Base-by-base conservation (phyloP, 2,113 vertebrate genomes). In the Zapornia atra region DNA sequence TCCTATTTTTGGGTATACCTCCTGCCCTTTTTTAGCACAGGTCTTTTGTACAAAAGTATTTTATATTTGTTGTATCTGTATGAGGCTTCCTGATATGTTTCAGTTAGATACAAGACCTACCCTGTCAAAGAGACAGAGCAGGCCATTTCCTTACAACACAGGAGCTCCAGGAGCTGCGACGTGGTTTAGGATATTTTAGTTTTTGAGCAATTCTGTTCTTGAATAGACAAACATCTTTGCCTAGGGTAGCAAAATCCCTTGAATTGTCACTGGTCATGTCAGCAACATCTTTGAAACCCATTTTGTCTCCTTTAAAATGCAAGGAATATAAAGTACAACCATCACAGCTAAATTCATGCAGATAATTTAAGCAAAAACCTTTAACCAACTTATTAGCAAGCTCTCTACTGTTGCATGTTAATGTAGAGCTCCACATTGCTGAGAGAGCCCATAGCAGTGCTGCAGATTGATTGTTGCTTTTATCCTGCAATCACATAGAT, bases 61-160 rank as follows among this genome's bases (percentile, higher is more conserved):
- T 92, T 71, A 11, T 75, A 2, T 60, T 73, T 9, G 76, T 92
- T 48, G 16, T 42, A 24, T 38, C 15, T 53, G 8, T 18, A 22
- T 28, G 72, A 44, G n/a, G 33, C 9, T 94, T 81, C 36, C 34
- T 71, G 31, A 26, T 59, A 10, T 13, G 31, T 61, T 46, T 82
- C 36, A 38, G 31, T 40, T 71, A 19, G 19, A 33, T 18, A 10
- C 1, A 75, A 4, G 61, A 15, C 34, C 29, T 48, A 2, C 9
- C 78, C 11, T 59, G 20, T 48, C 53, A 69, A n/a, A 59, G 38
- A 84, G 44, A 36, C 24, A 24, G 31, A 77, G 12, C 46, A 50
- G 40, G 31, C 0, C 0, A 5, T 22, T 94, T 50, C 57, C 53
- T 65, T 65, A 10, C 0, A 1, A 36, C 33, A 17, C 38, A 46